These are phyloP conservation scores for Macrochelys suwanniensis DNA, from an alignment of 2,797 vertebrate species.

Conservation along the genomic window DNA sequence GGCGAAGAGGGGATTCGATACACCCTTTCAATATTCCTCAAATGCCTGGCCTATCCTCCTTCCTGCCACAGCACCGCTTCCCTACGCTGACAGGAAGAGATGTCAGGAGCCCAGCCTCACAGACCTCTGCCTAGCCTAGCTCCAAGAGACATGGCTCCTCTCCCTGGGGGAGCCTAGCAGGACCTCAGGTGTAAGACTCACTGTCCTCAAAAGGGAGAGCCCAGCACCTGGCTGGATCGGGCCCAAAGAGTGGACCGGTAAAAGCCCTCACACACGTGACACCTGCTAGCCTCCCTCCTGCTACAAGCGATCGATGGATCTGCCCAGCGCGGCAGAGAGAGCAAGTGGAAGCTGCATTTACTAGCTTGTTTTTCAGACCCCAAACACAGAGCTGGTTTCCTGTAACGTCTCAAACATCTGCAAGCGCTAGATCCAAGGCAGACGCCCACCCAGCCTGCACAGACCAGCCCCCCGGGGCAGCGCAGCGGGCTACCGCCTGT, in stretches of 20 bases:
- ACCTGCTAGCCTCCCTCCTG: background rate
- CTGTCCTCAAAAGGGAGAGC: background rate
- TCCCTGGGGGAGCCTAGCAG: background rate
- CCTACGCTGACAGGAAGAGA: background rate
- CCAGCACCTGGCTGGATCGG: background rate
- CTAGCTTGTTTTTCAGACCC: background rate
- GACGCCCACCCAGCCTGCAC: background rate
- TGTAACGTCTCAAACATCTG: background rate
- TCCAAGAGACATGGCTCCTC: background rate
- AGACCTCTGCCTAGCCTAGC: background rate
- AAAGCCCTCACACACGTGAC: background rate
- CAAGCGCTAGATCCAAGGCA: background rate
- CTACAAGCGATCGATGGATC: background rate
- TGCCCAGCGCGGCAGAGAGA: background rate
- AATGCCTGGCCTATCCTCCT: too few relatives aligned
- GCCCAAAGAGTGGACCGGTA: background rate
- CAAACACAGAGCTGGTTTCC: background rate
- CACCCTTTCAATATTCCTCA: background rate
- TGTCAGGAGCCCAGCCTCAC: background rate
- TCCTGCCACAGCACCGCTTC: background rate
- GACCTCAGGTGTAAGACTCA: background rate
- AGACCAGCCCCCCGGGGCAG: background rate
- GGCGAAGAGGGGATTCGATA: background rate
- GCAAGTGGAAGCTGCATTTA: background rate
- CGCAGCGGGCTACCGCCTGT: background rate